Conservation (phyloP, 2,888 invertebrate species). For the Phalangium opilio region DNA sequence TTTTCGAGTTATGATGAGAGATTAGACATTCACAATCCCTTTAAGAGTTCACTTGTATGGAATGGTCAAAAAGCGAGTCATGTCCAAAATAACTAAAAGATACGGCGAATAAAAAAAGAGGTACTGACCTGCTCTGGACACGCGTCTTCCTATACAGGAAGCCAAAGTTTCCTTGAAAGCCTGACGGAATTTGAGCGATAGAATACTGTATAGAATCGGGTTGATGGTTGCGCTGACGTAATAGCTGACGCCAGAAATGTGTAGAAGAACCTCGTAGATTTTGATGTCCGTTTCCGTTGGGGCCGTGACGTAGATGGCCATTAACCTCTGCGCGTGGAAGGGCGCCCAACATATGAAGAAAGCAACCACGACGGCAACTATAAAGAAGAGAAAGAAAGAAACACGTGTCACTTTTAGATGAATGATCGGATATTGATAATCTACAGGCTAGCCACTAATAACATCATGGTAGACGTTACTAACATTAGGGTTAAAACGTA, state of each 20-base stretch:
- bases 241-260: slow-evolving; percentile 30
- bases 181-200: slow-evolving; percentile 18
- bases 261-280: slow-evolving; percentile 26
- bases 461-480: too few relatives aligned
- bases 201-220: slow-evolving; percentile 20
- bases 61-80: too few relatives aligned
- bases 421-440: too few relatives aligned
- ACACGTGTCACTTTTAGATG: too few relatives aligned
- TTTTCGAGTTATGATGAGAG: too few relatives aligned
- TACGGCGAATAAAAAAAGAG: too few relatives aligned
- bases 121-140: too few relatives aligned
- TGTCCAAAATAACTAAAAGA: too few relatives aligned
- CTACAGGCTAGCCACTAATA: too few relatives aligned
- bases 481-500: too few relatives aligned
- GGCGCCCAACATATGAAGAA: slow-evolving; percentile 85
- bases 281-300: slow-evolving; percentile 23
- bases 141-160: slow-evolving; percentile 9
- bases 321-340: slow-evolving; percentile 62
- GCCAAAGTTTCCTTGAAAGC: slow-evolving; percentile 16
- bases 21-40: too few relatives aligned
- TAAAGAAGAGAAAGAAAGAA: slow-evolving; percentile 7
- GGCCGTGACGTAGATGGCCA: slow-evolving; percentile 31
- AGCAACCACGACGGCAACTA: slow-evolving; percentile 45
- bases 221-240: slow-evolving; percentile 33
- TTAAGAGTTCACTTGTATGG: too few relatives aligned